Conservation (phyloP, 2,113 vertebrate species). For the Hypocryptadius cinnamomeus region DNA sequence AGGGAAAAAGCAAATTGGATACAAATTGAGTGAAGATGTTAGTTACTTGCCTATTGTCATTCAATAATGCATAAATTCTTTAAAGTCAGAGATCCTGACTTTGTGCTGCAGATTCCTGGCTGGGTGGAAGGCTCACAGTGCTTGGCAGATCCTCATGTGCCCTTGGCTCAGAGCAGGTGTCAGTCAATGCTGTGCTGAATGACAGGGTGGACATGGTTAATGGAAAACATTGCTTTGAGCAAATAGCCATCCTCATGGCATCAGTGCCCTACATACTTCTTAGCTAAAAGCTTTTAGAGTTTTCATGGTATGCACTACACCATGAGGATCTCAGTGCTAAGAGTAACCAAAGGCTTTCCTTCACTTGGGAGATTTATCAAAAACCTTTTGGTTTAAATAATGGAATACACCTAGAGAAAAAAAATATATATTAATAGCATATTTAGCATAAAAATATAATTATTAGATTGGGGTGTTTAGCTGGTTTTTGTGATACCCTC, state of each 20-base stretch:
- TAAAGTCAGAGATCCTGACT: background rate
- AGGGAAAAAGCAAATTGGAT: background rate
- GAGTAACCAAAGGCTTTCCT: background rate
- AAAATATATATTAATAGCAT: background rate
- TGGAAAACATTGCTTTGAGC: background rate
- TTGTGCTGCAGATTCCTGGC: background rate
- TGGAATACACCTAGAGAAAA: background rate
- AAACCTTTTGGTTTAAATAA: background rate
- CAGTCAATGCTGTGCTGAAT: background rate
- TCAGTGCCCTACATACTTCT: background rate
- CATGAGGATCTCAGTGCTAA: background rate
- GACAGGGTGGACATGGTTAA: background rate
- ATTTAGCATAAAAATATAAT: background rate
- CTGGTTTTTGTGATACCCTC: background rate
- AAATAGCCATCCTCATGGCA: background rate
- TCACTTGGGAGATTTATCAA: background rate
- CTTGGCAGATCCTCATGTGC: background rate
- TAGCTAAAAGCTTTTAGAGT: background rate
- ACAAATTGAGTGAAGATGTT: background rate
- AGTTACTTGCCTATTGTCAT: background rate
- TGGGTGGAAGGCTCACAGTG: background rate
- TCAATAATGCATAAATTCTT: background rate
- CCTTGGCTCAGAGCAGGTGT: background rate
- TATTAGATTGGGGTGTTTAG: background rate
- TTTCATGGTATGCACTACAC: background rate